Evolutionary conservation across 2,888 invertebrate genomes (phyloP), one percentile per base, ranked within the genome.

Genomic region (Cremastobaeus sp.): DNA sequence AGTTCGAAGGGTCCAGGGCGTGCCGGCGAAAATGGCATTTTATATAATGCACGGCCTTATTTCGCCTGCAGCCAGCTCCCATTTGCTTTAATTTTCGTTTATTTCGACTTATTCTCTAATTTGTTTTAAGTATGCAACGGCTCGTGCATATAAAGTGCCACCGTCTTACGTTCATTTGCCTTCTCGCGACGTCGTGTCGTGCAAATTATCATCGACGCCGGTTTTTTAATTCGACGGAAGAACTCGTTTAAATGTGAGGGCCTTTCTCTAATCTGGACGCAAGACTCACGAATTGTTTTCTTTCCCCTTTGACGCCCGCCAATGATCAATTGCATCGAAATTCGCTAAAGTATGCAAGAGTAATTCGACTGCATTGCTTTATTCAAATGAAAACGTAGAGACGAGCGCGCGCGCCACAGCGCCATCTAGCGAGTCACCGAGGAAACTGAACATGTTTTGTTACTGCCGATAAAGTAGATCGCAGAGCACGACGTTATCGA

Each of bases 41-140:
- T 50, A 30, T 50, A 60, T 50, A 60, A 60, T 60, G 48, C 35
- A 60, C 48, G 48, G 30, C 20, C 60, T 60, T 41, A 60, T 48
- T 60, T 60, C 35, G 48, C 12, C 48, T 14, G 48, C 60, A 48
- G 48, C 48, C 60, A 14, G 32, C 21, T 32, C 28, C 50, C 39
- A 14, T 60, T 60, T 60, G 47, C 37, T 65, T 65, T 47, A 45
- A 65, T 65, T 65, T 65, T 65, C 39, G 47, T 55, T 54, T 47
- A 54, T 54, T 55, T 55, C 47, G 17, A 14, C 18, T 47, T 14
- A 45, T 64, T 52, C 52, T 45, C 35, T 64, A 64, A 64, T 64
- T 64, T 54, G 35, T 45, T 45, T 64, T 45, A 64, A 64, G 54
- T 54, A 54, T 54, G 54, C 54, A 54, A 45, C 52, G 28, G 54